These are phyloP conservation scores for Drosophila pandora DNA, from an alignment of 1,140 invertebrate genomes.

Conservation along the genomic window DNA sequence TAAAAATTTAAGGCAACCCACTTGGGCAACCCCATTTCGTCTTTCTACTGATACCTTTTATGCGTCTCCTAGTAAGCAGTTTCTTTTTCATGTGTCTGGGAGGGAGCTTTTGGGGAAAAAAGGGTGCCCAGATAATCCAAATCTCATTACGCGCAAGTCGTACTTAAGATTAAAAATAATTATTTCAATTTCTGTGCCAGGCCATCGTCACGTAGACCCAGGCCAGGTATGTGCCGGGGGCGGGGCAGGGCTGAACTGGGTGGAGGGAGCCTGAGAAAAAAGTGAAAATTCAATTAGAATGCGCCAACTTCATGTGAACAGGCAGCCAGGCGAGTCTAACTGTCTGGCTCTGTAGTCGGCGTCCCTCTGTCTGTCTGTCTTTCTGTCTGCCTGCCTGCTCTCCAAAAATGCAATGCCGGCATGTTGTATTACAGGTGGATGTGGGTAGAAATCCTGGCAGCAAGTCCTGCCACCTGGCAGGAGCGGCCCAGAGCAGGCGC, in stretches of 20 bases:
- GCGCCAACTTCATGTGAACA: constrained; percentile 75
- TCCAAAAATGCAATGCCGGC: constrained; percentile 68
- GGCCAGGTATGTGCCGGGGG: constrained; percentile 32
- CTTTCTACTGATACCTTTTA: constrained; percentile 17
- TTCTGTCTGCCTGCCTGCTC: constrained; percentile 29
- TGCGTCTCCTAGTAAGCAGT: constrained; percentile 36
- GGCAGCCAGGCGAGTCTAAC: constrained; percentile 66
- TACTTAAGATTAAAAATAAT: constrained; percentile 83
- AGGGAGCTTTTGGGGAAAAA: constrained; percentile 15
- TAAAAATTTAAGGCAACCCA: not conserved
- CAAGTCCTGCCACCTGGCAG: too few species aligned
- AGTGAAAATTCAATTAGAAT: constrained; percentile 82
- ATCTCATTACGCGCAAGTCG: constrained; percentile 81
- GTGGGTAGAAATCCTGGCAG: not conserved
- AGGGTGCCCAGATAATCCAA: constrained; percentile 72
- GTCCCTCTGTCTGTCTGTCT: constrained; percentile 29
- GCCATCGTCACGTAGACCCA: constrained; percentile 68
- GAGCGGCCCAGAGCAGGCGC: constrained; percentile 1
- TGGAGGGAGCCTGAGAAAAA: constrained; percentile 40
- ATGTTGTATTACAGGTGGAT: constrained; percentile 63
- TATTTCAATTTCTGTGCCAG: constrained; percentile 75
- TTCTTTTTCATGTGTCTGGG: constrained; percentile 28
- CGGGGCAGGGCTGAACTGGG: not conserved
- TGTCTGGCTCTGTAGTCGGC: constrained; percentile 58
- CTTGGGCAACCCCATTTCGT: not conserved